Evolutionary conservation across 2,888 invertebrate genomes (phyloP), one percentile per base, ranked within the genome.

Genomic region (Campoplex nolae): DNA sequence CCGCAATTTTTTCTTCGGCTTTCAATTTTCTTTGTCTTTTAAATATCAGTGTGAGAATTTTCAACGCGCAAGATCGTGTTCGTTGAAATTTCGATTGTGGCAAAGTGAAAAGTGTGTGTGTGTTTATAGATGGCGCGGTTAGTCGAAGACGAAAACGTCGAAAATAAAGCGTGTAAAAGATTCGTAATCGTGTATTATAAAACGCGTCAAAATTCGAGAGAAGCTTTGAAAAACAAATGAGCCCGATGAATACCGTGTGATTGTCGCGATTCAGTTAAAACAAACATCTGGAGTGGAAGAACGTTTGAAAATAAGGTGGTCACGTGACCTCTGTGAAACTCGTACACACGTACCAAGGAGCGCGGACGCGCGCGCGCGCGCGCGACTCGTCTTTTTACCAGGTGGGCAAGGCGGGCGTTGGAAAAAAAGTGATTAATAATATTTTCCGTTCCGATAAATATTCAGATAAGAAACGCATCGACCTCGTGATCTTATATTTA

Each of bases 271-370:
- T 23, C 65, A 65, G 65, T 77, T 62, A 2, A 32, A 32, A 16
- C 32, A 62, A 58, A 77, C 58, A 54, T 67, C 54, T 67, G 67
- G 54, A 38, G 51, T 32, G 28, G 16, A 75, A 58, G 67, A 77
- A 68, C 77, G 77, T 67, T 77, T 77, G 51, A 38, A 67, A 68
- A 77, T 67, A 54, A 67, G 32, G 38, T 45, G 77, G 67, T 77
- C 77, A 77, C 77, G 77, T 77, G 77, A 77, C 42, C 54, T 18
- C 51, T 4, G 51, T 51, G 54, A 68, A 76, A 54, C 54, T n/a
- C 67, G 67, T 38, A 45, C 45, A 73, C 32, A 32, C 51, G 51
- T 51, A 54, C 32, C 35, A 73, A 13, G 62, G 71, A 18, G 18
- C 32, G 9, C 68, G 51, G 9, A 51, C 32, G 18, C 68, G 42